phyloP scores from a whole-genome alignment of 2,797 vertebrate species.

The Gymnoscopelus microlampas region DNA sequence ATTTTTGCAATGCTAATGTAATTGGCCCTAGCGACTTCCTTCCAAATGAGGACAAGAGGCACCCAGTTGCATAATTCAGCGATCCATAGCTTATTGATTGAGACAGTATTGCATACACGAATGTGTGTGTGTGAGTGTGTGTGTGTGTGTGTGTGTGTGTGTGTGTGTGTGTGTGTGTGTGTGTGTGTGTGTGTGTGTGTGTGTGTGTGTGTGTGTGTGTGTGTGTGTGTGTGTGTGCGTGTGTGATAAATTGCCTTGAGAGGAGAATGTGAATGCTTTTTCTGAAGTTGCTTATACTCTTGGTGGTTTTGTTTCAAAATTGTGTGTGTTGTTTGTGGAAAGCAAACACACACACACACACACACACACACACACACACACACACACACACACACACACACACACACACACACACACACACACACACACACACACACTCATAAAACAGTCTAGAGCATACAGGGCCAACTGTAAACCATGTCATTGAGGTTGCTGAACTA shows the following conservation, averaged over 20 bases:
- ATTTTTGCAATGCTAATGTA: constrained; percentile 46
- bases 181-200: not conserved
- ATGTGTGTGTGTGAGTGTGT: not conserved
- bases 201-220: constrained; percentile 5
- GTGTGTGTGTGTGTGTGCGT: constrained; percentile 3
- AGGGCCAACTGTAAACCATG: constrained; percentile 15
- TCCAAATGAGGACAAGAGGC: constrained; percentile 32
- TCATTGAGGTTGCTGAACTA: constrained; percentile 30
- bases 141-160: not conserved
- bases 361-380: not conserved
- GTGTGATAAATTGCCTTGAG: no score
- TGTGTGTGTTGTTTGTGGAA: constrained; percentile 6
- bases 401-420: constrained; percentile 2
- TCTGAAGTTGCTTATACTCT: not conserved
- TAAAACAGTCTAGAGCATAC: not conserved
- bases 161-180: not conserved
- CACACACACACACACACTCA: constrained; percentile 2
- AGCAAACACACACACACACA: constrained; percentile 20
- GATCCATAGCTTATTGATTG: constrained; percentile 27
- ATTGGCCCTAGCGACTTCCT: constrained; percentile 35
- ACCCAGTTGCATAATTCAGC: constrained; percentile 43
- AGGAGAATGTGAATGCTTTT: not conserved
- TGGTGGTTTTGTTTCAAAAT: not conserved
- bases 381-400: constrained; percentile 2
- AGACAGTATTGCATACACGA: constrained; percentile 20